Evolutionary conservation across 2,797 vertebrate genomes (phyloP).

Genomic region (Apogon talboti): DNA sequence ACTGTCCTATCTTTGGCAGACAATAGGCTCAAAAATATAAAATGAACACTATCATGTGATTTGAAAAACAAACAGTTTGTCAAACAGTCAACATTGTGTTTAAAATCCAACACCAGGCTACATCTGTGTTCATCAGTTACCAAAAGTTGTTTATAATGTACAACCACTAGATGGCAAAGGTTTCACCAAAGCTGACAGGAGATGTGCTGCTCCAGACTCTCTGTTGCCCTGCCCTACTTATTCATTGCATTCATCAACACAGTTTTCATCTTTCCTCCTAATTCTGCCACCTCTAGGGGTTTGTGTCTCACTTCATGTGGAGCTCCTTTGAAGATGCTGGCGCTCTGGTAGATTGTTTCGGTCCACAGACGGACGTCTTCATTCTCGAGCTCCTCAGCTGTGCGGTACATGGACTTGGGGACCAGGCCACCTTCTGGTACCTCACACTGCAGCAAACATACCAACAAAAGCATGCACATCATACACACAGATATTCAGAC

Average conservation of each 20-base stretch:
- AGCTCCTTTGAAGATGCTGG: slow-evolving; percentile 96
- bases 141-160: background rate
- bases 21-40: slow-evolving; percentile 16
- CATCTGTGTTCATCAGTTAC: background rate
- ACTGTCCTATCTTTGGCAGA: slow-evolving; percentile 1
- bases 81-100: slow-evolving; percentile 21
- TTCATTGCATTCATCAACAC: background rate
- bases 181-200: background rate
- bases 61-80: too few species aligned
- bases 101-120: too few species aligned
- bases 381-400: slow-evolving; percentile 94
- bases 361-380: slow-evolving; percentile 96
- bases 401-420: slow-evolving; percentile 96
- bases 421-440: slow-evolving; percentile 97
- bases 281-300: background rate
- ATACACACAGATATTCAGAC: background rate
- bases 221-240: slow-evolving; percentile 34
- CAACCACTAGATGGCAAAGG: slow-evolving; percentile 69
- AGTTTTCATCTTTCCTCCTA: background rate
- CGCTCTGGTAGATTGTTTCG: slow-evolving; percentile 98
- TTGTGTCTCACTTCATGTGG: slow-evolving; percentile 90
- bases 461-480: background rate
- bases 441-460: slow-evolving; percentile 87
- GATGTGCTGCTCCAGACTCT: background rate
- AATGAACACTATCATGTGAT: too few species aligned